Base-by-base conservation (phyloP, 2,797 vertebrate species). In the Acrossocheilus wenchowensis region DNA sequence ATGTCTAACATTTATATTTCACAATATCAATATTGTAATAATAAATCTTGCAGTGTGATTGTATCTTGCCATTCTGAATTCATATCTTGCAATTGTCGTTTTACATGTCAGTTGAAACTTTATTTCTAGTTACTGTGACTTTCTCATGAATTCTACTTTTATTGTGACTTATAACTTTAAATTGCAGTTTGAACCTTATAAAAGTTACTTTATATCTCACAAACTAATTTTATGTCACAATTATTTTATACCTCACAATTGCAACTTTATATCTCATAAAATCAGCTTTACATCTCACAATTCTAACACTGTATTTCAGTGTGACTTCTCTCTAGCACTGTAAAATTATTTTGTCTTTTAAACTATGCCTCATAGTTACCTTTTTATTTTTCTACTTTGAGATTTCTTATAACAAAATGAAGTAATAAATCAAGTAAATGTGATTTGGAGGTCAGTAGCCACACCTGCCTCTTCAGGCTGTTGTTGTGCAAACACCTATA, bases 391-490 rank as follows among this genome's bases (percentile, higher is more conserved):
- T n/a, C 36, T 54, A 12, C 21, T 14, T 36, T 78, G 50, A 39
- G 5, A 9, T 78, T 23, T 26, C 14, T 45, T 19, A 43, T 39
- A 26, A 64, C 54, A 60, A 48, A 23, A 26, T 48, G 64, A n/a
- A 48, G 45, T 66, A 43, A 81, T 69, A 34, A 68, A 81, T 78
- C 23, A 41, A 62, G 77, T 62, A 43, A 78, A 78, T 81, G 69
- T 50, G 82, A 66, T 86, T 77, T 85, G 81, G 12, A 88, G 69
- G 87, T 54, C 89, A 73, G 5, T 52, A 45, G 14, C 48, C 39
- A 34, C 71, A 73, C 68, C 78, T 12, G 23, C n/a, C 60, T 84
- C 62, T 34, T 45, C 62, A 54, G 74, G 41, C 19, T 69, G 34
- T 34, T 78, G 72, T 78, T 64, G 36, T 79, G 68, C 26, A 60